Evolutionary conservation across 2,113 vertebrate genomes (phyloP).

Genomic region (Theristicus caerulescens): DNA sequence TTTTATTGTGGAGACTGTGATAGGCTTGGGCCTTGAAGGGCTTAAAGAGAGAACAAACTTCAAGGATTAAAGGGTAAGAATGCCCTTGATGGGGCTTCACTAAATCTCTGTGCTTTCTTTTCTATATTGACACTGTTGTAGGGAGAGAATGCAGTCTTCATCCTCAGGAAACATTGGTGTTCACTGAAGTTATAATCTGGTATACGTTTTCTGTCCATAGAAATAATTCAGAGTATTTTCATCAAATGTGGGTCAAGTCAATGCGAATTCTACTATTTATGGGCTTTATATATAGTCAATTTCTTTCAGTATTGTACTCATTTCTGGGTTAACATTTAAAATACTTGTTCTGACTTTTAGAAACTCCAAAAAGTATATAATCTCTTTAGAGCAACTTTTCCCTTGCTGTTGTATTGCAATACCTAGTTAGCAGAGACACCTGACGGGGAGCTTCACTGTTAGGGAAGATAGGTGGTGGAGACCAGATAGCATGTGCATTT

Average conservation of each 20-base stretch:
- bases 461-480: not conserved
- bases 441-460: not conserved
- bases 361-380: not conserved
- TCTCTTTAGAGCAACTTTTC: not conserved
- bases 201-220: not conserved
- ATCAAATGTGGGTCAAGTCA: not conserved
- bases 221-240: not conserved
- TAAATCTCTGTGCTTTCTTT: not conserved
- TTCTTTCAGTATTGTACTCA: not conserved
- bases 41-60: not conserved
- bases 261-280: not conserved
- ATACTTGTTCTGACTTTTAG: not conserved
- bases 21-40: not conserved
- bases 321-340: not conserved
- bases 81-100: not conserved
- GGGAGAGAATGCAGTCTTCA: not conserved
- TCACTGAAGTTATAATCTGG: not conserved
- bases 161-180: not conserved
- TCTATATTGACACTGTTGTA: not conserved
- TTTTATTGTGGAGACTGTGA: not conserved
- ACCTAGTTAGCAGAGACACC: not conserved
- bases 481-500: not conserved
- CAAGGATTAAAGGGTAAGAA: not conserved
- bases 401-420: not conserved
- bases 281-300: not conserved